A percentile compares a stretch with the other conserved stretches of the same genome.
phyloP scores from a whole-genome alignment of 2,797 vertebrate genomes.

The Pyrocephalus nanus region DNA sequence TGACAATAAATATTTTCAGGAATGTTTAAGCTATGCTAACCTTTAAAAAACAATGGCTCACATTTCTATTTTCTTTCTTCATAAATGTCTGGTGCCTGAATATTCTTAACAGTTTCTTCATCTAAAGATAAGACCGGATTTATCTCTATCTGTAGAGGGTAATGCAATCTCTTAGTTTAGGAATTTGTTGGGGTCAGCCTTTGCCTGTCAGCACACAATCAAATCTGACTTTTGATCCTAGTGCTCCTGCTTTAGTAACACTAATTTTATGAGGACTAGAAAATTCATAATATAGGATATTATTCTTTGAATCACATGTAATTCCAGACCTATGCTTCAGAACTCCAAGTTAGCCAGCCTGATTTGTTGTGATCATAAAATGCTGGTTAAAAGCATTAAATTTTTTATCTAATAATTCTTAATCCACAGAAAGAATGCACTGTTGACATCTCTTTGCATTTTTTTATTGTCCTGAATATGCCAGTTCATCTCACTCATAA shows the following conservation, averaged over 20 bases:
- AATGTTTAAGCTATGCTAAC: constrained; percentile 47
- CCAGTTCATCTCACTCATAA: constrained; percentile 22
- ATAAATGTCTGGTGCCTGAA: constrained; percentile 20
- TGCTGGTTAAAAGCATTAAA: background rate
- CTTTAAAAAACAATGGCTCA: constrained; percentile 33
- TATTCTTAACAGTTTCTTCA: constrained; percentile 44
- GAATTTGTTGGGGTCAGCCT: constrained; percentile 49
- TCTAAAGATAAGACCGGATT: constrained; percentile 53
- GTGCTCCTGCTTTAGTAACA: constrained; percentile 15
- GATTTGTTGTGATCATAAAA: background rate
- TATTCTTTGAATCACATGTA: fast-evolving
- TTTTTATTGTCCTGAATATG: constrained; percentile 17
- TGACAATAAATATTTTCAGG: constrained; percentile 58
- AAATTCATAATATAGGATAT: background rate
- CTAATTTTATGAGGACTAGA: background rate
- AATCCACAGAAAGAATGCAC: background rate
- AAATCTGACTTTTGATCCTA: constrained; percentile 22
- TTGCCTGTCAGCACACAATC: constrained; percentile 21
- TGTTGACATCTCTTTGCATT: background rate
- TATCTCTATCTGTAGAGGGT: constrained; percentile 10
- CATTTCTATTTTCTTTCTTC: constrained; percentile 51
- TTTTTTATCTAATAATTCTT: constrained; percentile 9
- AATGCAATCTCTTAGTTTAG: background rate
- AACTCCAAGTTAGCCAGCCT: background rate
- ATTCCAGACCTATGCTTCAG: background rate